Evolutionary conservation across 2,113 vertebrate species (phyloP).

Genomic region (Hippopotamus amphibius): DNA sequence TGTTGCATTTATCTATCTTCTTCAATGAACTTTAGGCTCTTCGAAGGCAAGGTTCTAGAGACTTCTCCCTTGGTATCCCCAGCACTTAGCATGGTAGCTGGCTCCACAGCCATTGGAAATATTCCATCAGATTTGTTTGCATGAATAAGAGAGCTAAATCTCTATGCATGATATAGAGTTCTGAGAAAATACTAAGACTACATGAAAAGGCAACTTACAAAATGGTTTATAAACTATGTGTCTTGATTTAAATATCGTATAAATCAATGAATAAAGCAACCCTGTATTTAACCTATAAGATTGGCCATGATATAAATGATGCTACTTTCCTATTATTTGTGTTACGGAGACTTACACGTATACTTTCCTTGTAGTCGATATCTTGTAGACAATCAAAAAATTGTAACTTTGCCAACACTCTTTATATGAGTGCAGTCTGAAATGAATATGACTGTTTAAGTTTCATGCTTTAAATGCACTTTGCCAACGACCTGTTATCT

Average conservation of each 20-base stretch:
- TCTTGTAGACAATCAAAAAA: neutral
- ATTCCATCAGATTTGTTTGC: neutral
- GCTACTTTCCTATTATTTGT: neutral
- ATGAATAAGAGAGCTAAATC: neutral
- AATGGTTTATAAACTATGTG: neutral
- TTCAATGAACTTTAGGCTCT: neutral
- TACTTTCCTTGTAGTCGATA: neutral
- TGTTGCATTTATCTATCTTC: neutral
- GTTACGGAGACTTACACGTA: neutral
- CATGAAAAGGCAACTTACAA: neutral
- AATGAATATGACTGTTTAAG: neutral
- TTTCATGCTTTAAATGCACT: conserved; percentile 39
- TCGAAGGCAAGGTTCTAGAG: neutral
- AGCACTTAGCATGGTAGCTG: neutral
- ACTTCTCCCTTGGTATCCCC: neutral
- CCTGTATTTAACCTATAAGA: neutral
- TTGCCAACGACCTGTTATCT: neutral
- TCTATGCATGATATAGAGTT: neutral
- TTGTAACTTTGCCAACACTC: neutral
- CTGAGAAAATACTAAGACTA: neutral
- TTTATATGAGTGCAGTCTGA: neutral
- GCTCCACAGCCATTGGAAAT: neutral
- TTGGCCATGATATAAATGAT: neutral
- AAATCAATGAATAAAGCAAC: neutral
- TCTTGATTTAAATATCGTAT: conserved; percentile 36